phyloP scores from a whole-genome alignment of 2,113 vertebrate genomes.

The Lamprotornis superbus region DNA sequence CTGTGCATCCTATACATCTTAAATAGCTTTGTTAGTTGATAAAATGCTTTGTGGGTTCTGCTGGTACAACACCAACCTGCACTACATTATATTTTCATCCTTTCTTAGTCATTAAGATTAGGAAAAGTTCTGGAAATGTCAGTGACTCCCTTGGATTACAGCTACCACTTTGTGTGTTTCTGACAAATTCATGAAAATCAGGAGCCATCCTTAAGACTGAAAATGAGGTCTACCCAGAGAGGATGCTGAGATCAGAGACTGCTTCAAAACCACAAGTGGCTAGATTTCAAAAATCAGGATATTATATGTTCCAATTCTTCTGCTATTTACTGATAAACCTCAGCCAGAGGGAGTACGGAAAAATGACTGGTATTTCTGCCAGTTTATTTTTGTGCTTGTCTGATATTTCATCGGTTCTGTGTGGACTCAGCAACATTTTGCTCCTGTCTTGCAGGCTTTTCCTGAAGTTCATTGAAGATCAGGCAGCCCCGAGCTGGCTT shows the following conservation, averaged over 20 bases:
- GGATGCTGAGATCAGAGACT: background rate
- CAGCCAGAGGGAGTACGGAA: background rate
- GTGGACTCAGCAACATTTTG: background rate
- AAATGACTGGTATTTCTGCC: background rate
- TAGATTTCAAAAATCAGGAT: background rate
- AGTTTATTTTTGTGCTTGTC: background rate
- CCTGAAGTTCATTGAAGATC: conserved; percentile 81
- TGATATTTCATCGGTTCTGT: background rate
- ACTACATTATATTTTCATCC: background rate
- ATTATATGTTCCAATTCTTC: background rate
- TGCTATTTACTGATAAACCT: background rate
- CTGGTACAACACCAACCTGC: background rate
- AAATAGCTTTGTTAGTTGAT: background rate
- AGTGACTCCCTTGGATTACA: background rate
- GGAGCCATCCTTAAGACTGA: background rate
- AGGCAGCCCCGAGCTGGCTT: conserved; percentile 80
- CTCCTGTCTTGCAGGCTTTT: conserved; percentile 77
- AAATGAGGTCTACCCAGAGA: background rate
- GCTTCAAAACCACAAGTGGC: background rate
- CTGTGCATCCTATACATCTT: background rate
- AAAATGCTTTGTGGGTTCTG: background rate
- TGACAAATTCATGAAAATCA: background rate
- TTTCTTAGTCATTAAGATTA: background rate
- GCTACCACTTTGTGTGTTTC: background rate
- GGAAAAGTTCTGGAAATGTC: background rate